Base-by-base conservation (phyloP, 2,797 vertebrate species). In the Neolamprologus multifasciatus region DNA sequence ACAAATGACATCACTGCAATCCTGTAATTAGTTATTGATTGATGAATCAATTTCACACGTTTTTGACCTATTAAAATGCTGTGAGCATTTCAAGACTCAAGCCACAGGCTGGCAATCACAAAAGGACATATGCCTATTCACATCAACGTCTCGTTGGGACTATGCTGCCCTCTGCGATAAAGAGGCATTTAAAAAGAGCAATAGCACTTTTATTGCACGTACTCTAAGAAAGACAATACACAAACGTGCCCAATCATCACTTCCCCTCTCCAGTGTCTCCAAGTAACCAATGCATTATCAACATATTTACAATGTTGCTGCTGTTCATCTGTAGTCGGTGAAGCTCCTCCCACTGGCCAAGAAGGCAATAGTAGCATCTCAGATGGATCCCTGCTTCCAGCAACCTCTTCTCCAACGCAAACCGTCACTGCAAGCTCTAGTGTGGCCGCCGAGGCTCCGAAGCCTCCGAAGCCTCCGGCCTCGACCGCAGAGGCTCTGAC, bases 281-380 rank as follows among this genome's bases (percentile, higher is more conserved):
- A 51, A 67, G 33, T 79, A 33, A 31, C 74, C 1, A 48, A 9
- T 86, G 43, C 45, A 52, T 82, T 74, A 31, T 74, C 23, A 45
- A 74, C 26, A 8, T 79, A 84, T 84, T 90, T 50, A 77, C 82
- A 81, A 81, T 71, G 52, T 80, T 89, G 38, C 87, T 88, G 90
- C 89, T 93, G 83, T 94, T 90, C 82, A 88, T 85, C 91, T 92
- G 87, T 94, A 96, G 95, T 86, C 50, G 54, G 76, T 81, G 93
- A 92, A 87, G 87, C 96, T 94, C 91, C 97, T 91, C 94, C 97
- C 96, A 92, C 96, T 96, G 97, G 94, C 94, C 96, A 96, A 94
- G 97, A 97, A 95, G 91, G 86, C 88, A 94, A 67, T 81, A 87
- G 86, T 87, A 86, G 94, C 95, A 92, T 95, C 94, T 95, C 94